Evolutionary conservation across 2,113 vertebrate species (phyloP).

Genomic region (Astur gentilis): DNA sequence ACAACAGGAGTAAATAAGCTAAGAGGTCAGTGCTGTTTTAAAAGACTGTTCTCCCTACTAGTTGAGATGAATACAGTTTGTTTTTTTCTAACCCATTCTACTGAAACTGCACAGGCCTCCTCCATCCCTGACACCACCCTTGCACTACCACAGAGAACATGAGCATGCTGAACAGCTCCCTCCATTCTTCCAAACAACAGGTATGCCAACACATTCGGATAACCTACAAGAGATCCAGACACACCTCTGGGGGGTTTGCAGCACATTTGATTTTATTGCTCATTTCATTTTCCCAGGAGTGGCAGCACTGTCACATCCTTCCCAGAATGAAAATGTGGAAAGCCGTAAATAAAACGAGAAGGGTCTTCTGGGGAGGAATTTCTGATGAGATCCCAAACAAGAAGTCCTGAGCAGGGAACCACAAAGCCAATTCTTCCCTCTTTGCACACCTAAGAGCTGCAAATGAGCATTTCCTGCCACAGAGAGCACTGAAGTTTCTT

Average conservation of each 20-base stretch:
- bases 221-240: neutral
- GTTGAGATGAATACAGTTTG: neutral
- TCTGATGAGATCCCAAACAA: neutral
- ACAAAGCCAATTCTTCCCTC: neutral
- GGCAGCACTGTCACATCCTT: neutral
- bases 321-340: neutral
- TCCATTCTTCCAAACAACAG: neutral
- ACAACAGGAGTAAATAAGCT: neutral
- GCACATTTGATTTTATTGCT: neutral
- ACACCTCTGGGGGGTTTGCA: neutral
- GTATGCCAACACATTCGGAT: accelerated
- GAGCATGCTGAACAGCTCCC: accelerated
- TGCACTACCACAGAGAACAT: neutral
- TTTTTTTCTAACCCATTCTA: neutral
- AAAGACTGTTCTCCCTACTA: neutral
- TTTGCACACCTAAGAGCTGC: neutral
- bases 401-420: neutral
- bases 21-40: neutral
- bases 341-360: neutral
- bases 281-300: neutral
- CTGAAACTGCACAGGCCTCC: neutral
- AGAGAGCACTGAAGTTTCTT: neutral
- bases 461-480: neutral
- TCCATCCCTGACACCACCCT: neutral
- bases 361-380: neutral